Base-by-base conservation (phyloP, 2,113 vertebrate genomes). In the Stictonetta naevosa region DNA sequence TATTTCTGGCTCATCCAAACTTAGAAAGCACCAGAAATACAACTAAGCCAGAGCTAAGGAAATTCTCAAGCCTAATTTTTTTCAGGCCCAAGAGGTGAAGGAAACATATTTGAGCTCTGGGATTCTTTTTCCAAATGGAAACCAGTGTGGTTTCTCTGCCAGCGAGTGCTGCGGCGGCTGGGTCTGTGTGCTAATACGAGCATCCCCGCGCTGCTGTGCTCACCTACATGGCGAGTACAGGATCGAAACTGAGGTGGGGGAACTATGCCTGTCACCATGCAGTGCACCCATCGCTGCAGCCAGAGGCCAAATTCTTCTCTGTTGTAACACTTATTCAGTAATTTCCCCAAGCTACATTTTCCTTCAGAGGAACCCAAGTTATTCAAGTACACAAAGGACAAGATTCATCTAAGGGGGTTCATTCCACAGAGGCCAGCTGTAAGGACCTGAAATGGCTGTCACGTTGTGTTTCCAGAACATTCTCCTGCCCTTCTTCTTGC, bases 1-100 rank as follows among this genome's bases (percentile, higher is more conserved):
- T 92, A 95, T 75, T 95, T 93, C 83, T 93, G 88, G 79, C 69
- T 96, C 66, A 75, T 72, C 48, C 60, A 73, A 72, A 90, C 79
- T 56, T 52, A 93, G 68, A 71, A 96, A 96, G 75, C 29, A 84
- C 66, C 76, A 92, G 86, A 94, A 93, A 88, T 53, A 82, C 29
- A 76, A 75, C 53, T 23, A 17, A 92, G 42, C 22, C 73, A 86
- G 69, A 90, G 63, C 53, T 90, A 42, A 2, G 5, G 52, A 96
- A 96, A 79, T 82, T 72, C 80, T 93, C 73, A 84, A 77, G 62
- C 44, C 48, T 84, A n/a, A 83, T 93, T 83, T 48, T 48, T 48
- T 88, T 64, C 44, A 68, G 58, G 44, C 52, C 62, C 56, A 62
- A 36, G 80, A 90, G 60, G 48, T 73, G 53, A 13, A 86, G 48